These are phyloP conservation scores for Stichopus horrens DNA, from an alignment of 53 echinoderm and acorn worm species.

Conservation along the genomic window DNA sequence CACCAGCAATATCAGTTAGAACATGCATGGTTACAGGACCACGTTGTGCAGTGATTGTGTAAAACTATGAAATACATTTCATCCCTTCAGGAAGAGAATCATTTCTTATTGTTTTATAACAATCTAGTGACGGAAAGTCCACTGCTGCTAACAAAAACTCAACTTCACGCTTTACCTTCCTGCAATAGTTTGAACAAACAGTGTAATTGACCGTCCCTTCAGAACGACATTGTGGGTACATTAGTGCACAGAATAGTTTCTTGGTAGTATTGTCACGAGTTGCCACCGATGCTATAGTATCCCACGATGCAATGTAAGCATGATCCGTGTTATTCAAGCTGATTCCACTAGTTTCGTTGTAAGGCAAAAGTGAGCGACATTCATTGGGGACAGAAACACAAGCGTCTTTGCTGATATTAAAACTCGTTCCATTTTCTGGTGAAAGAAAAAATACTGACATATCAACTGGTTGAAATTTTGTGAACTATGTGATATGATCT, in stretches of 20 bases:
- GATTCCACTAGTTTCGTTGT: constrained; percentile 18
- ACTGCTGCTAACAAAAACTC: constrained; percentile 25
- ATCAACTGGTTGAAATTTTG: neutral
- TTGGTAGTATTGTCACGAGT: neutral
- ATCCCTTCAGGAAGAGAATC: neutral
- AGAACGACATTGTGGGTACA: constrained; percentile 2
- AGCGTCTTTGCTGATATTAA: neutral
- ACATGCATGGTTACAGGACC: too few species aligned
- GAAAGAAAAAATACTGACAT: neutral
- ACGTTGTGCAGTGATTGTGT: too few species aligned
- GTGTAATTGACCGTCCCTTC: neutral
- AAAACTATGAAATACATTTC: neutral
- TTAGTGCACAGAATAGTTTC: neutral
- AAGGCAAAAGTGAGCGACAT: constrained; percentile 5
- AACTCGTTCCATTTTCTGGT: neutral
- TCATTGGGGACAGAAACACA: constrained; percentile 18
- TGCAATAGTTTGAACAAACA: neutral
- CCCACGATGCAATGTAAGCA: constrained; percentile 13
- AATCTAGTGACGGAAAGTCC: constrained; percentile 13
- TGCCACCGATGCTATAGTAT: constrained; percentile 17
- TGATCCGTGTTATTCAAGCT: neutral
- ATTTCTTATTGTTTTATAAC: neutral
- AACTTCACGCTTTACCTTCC: neutral
- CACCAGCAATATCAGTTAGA: too few species aligned
- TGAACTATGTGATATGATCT: too few species aligned